Evolutionary conservation across 2,113 vertebrate species (phyloP), one percentile per base, ranked within the genome.

Genomic region (Clinocottus analis): DNA sequence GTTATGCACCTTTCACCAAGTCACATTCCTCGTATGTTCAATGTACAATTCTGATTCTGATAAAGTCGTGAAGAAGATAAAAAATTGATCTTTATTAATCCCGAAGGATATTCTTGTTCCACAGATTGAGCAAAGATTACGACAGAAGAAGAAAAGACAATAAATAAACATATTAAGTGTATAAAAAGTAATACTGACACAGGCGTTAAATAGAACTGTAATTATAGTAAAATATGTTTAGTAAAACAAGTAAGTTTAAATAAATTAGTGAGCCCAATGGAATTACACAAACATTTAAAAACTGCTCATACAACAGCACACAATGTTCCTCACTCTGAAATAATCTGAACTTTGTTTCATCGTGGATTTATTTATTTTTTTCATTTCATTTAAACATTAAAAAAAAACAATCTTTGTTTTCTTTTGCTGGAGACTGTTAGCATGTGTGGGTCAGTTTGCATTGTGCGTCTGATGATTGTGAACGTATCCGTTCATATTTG

Each of bases 351-450:
- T 68, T 23, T 51, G 11, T 70, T 19, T 64, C 45, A 47, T 64
- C 29, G 41, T 53, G 56, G 74, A 59, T 79, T 84, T 61, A 41
- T 62, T 41, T 45, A 77, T n/a, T n/a, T n/a, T 75, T 83, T 70
- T 59, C 25, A 67, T 75, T 51, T 64, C 1, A 23, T 45, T 80
- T 13, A 41, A 19, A 45, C 21, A 55, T 21, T 39, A 45, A 27
- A 23, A 45, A 29, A 23, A 45, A 29, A 19, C 12, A 25, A 1
- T 55, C 16, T 55, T 55, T 55, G 7, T 55, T 37, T 55, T 10
- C 6, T 45, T 33, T 4, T 64, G 10, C 19, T 56, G 19, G n/a
- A 9, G n/a, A 56, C 10, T 68, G 31, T 45, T 7, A 29, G 49
- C 5, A 16, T 65, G 21, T n/a, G 21, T 27, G 41, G n/a, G 59